phyloP scores from a whole-genome alignment of 2,113 vertebrate species.

The Dissostichus mawsoni region DNA sequence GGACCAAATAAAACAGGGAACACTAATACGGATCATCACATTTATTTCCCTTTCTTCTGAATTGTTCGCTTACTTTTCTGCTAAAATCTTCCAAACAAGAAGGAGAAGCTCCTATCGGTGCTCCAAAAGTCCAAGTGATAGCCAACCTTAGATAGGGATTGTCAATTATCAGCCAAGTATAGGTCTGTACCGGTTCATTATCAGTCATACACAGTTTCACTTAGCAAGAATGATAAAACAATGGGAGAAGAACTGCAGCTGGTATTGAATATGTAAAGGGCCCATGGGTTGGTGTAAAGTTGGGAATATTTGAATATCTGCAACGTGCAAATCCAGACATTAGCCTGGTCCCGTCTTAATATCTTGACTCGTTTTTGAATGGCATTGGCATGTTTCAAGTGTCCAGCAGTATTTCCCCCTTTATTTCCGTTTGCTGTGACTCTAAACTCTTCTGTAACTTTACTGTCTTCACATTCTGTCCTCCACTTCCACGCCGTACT shows the following conservation, averaged over 20 bases:
- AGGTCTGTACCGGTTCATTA: too few relatives aligned
- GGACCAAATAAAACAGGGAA: too few relatives aligned
- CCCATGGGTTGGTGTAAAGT: background rate
- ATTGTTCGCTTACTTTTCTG: too few relatives aligned
- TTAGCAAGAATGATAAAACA: too few relatives aligned
- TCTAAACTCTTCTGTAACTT: background rate
- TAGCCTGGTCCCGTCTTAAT: background rate
- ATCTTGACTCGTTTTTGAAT: background rate
- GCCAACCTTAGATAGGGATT: too few relatives aligned
- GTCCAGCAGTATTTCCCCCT: background rate
- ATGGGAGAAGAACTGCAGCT: too few relatives aligned
- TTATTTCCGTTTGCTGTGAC: background rate
- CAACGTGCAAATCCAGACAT: conserved; percentile 3
- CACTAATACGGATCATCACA: too few relatives aligned
- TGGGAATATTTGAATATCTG: background rate
- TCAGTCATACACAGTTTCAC: too few relatives aligned
- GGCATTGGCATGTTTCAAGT: background rate
- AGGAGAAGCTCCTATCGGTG: too few relatives aligned
- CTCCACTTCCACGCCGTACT: background rate
- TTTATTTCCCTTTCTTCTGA: too few relatives aligned
- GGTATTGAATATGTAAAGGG: background rate
- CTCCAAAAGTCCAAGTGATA: too few relatives aligned
- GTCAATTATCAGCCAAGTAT: too few relatives aligned
- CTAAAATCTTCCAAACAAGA: background rate
- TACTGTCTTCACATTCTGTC: conserved; percentile 6